phyloP scores from a whole-genome alignment of 2,888 invertebrate genomes.

The Alsophila aescularia region DNA sequence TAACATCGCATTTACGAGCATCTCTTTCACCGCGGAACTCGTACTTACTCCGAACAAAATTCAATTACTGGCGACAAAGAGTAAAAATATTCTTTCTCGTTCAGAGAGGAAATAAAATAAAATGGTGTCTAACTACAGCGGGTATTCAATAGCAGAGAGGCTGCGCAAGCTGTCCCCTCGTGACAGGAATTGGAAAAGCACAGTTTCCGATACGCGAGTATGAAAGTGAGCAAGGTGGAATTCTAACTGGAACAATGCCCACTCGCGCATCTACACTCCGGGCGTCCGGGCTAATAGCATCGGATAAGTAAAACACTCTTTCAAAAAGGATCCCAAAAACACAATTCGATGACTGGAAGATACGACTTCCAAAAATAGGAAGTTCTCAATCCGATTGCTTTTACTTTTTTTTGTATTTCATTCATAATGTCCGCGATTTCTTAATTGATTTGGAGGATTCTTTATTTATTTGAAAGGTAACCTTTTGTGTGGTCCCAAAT shows the following conservation, averaged over 20 bases:
- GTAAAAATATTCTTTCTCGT: slow-evolving; percentile 60
- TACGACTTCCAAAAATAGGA: too few relatives aligned
- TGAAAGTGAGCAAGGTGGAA: slow-evolving; percentile 45
- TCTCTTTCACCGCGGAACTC: slow-evolving; percentile 40
- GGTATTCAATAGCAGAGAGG: slow-evolving; percentile 50
- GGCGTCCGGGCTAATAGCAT: too few relatives aligned
- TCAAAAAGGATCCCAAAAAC: too few relatives aligned
- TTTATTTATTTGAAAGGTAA: too few relatives aligned
- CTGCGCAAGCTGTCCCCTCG: slow-evolving; percentile 45
- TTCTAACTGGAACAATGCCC: slow-evolving; percentile 30
- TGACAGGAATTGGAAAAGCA: slow-evolving; percentile 52
- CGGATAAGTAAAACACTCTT: too few relatives aligned
- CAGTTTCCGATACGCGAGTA: slow-evolving; percentile 45
- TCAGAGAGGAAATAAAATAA: slow-evolving; percentile 57
- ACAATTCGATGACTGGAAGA: too few relatives aligned
- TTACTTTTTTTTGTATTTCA: too few relatives aligned
- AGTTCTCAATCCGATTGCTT: too few relatives aligned
- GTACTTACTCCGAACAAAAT: slow-evolving; percentile 59
- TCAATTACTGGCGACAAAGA: slow-evolving; percentile 67
- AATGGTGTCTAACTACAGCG: slow-evolving; percentile 59
- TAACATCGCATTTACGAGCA: slow-evolving; percentile 17
- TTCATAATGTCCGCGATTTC: too few relatives aligned
- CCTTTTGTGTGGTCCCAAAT: too few relatives aligned
- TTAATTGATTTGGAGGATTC: too few relatives aligned
- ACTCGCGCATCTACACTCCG: too few relatives aligned